These are phyloP conservation scores for Periparus ater DNA, from an alignment of 2,797 vertebrate genomes.

Conservation along the genomic window DNA sequence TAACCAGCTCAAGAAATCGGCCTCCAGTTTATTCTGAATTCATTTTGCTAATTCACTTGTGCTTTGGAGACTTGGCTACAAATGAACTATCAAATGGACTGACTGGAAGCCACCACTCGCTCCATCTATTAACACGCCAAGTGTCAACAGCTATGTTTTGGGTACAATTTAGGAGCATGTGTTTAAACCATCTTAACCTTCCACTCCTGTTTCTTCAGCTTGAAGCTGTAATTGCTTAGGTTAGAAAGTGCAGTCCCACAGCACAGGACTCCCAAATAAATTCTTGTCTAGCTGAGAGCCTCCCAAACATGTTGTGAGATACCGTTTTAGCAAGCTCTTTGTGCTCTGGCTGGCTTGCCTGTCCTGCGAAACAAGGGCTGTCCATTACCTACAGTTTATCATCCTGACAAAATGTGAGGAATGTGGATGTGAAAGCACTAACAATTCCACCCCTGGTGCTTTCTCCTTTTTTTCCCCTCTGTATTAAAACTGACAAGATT, in stretches of 20 bases:
- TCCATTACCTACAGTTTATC: conserved; percentile 81
- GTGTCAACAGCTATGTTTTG: conserved; percentile 70
- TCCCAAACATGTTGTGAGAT: conserved; percentile 48
- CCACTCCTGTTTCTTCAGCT: conserved; percentile 64
- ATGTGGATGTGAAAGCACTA: conserved; percentile 73
- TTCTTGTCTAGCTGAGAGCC: conserved; percentile 65
- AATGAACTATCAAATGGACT: background rate
- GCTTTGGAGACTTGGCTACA: background rate
- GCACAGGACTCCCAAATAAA: conserved; percentile 72
- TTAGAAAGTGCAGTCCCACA: conserved; percentile 68
- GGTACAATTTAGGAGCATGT: conserved; percentile 65
- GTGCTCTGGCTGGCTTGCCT: conserved; percentile 62
- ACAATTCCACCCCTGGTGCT: conserved; percentile 76
- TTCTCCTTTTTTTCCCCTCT: conserved; percentile 64
- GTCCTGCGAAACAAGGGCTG: conserved; percentile 71
- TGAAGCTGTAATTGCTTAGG: conserved; percentile 63
- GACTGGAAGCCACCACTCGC: conserved; percentile 21
- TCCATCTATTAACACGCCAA: conserved; percentile 49
- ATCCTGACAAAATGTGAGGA: conserved; percentile 78
- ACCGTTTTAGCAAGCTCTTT: conserved; percentile 67
- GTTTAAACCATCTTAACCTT: conserved; percentile 70
- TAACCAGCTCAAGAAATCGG: conserved; percentile 1
- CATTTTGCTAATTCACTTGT: conserved; percentile 46
- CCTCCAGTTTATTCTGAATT: background rate
- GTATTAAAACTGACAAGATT: conserved; percentile 82